Evolutionary conservation across 1,140 invertebrate genomes (phyloP).

Genomic region (Calephelis virginiensis): DNA sequence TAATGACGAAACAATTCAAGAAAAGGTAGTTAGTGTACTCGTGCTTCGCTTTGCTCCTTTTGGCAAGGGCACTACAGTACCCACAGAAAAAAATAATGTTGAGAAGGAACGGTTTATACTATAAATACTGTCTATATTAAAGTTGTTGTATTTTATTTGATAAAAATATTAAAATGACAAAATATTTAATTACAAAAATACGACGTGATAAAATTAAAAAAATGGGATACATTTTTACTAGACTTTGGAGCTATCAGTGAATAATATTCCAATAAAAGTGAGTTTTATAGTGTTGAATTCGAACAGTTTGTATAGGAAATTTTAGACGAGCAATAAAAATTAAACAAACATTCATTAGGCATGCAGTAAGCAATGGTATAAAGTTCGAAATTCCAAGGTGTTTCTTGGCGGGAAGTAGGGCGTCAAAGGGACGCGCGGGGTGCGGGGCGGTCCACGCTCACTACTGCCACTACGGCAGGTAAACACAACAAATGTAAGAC

Average conservation of each 20-base stretch:
- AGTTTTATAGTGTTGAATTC: not conserved
- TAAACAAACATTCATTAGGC: constrained; percentile 39
- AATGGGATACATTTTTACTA: not conserved
- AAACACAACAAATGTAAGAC: constrained; percentile 59
- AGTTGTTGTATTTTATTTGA: not conserved
- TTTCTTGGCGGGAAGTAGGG: constrained; percentile 47
- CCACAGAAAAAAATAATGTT: no score
- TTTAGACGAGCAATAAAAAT: constrained; percentile 37
- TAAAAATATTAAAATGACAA: not conserved
- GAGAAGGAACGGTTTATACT: no score
- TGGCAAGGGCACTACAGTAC: no score
- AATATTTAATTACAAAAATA: not conserved
- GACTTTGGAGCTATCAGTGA: not conserved
- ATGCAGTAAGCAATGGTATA: constrained; percentile 29
- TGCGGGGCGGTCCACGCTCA: constrained; percentile 41
- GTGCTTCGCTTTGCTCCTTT: no score
- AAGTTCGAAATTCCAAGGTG: constrained; percentile 65
- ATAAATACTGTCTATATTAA: not conserved
- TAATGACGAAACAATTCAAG: no score
- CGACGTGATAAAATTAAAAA: not conserved
- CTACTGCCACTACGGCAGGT: constrained; percentile 43
- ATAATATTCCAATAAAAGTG: not conserved
- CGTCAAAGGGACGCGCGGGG: constrained; percentile 34
- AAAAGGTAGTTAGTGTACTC: no score
- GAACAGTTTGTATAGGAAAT: constrained; percentile 1